These are phyloP conservation scores for Entomyzon cyanotis DNA, from an alignment of 2,113 vertebrate species.

Conservation along the genomic window DNA sequence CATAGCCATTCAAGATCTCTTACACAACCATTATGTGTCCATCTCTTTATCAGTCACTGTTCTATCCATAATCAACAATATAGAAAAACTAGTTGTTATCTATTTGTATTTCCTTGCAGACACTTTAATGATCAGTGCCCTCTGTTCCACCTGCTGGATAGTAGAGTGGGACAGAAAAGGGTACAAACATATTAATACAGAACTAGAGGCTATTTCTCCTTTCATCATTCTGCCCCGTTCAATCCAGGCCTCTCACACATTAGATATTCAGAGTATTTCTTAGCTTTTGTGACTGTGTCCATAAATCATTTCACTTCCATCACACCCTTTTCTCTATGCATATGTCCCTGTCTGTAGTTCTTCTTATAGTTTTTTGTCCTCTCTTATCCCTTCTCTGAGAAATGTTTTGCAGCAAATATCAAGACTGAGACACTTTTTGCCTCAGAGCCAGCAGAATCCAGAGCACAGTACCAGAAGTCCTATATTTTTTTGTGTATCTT, in stretches of 20 bases:
- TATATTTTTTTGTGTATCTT: neutral
- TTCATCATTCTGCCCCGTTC: accelerated
- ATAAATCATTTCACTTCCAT: neutral
- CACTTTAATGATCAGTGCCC: neutral
- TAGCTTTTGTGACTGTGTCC: neutral
- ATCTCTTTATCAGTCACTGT: neutral
- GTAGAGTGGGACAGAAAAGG: neutral
- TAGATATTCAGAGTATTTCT: neutral
- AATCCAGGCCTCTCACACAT: neutral
- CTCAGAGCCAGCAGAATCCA: neutral
- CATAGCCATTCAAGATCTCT: neutral
- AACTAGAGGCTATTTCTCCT: neutral
- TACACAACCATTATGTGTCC: neutral
- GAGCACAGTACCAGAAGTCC: neutral
- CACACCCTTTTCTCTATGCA: neutral
- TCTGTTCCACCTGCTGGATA: neutral
- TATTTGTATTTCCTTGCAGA: neutral
- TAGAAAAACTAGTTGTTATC: neutral
- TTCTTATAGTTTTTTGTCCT: neutral
- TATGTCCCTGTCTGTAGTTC: neutral
- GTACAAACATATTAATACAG: accelerated
- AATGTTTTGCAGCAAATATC: neutral
- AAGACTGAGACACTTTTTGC: neutral
- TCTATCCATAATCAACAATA: neutral
- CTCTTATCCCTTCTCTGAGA: neutral